A percentile compares a stretch with the other conserved stretches of the same genome.
phyloP scores from a whole-genome alignment of 2,888 invertebrate species.

The Timema cristinae region DNA sequence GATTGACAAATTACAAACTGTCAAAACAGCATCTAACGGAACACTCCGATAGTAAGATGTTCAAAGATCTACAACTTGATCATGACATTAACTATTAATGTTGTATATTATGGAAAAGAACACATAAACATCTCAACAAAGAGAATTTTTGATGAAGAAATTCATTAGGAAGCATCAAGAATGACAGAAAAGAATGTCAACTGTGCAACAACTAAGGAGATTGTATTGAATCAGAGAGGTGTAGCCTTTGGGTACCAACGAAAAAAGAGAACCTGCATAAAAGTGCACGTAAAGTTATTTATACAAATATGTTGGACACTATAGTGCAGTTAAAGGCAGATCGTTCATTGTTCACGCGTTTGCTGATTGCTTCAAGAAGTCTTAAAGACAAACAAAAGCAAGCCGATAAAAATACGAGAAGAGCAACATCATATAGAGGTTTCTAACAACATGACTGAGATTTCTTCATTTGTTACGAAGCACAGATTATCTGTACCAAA shows the following conservation, averaged over 20 bases:
- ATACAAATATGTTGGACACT: neutral
- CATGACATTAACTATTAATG: neutral
- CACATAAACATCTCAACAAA: neutral
- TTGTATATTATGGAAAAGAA: neutral
- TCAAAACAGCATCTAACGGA: neutral
- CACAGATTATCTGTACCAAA: neutral
- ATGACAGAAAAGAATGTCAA: neutral
- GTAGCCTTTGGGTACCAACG: neutral
- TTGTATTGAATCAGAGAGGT: neutral
- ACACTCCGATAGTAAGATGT: neutral
- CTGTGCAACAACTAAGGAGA: conserved; percentile 3
- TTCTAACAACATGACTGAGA: neutral
- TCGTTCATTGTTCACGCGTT: neutral
- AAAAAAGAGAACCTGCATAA: neutral
- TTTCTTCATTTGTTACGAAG: neutral
- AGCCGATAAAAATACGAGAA: neutral
- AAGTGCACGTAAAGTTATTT: neutral
- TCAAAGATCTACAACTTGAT: neutral
- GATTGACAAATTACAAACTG: neutral
- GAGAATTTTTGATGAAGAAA: neutral
- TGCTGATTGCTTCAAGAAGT: neutral
- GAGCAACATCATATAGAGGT: neutral
- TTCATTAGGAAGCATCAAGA: neutral
- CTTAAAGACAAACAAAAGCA: neutral
- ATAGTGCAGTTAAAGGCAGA: neutral